These are phyloP conservation scores for Eleutherodactylus coqui DNA, from an alignment of 2,797 vertebrate genomes.

Conservation along the genomic window DNA sequence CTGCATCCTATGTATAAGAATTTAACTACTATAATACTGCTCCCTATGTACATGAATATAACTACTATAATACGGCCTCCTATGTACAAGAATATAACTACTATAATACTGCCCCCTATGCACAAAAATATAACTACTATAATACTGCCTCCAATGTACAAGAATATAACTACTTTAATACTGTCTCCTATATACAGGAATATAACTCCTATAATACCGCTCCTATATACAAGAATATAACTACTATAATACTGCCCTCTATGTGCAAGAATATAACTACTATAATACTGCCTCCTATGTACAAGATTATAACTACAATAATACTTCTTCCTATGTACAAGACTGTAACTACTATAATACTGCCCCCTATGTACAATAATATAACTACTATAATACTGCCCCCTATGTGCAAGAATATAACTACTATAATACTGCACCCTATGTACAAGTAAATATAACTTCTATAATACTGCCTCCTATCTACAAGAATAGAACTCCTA, in stretches of 20 bases:
- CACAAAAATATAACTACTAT: conserved; percentile 11
- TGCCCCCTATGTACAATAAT: neutral
- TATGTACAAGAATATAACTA: too few relatives aligned
- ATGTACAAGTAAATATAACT: too few relatives aligned
- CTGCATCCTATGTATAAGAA: neutral
- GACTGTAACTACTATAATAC: conserved; percentile 1
- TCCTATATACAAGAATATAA: conserved; percentile 12
- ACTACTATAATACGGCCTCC: too few relatives aligned
- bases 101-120: neutral
- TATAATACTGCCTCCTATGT: neutral
- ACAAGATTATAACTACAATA: conserved; percentile 17
- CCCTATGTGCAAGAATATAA: too few relatives aligned
- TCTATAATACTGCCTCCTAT: too few relatives aligned
- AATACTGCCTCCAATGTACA: neutral
- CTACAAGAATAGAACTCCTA: too few relatives aligned
- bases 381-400: conserved; percentile 10
- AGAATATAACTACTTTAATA: conserved; percentile 16
- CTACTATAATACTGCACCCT: too few relatives aligned
- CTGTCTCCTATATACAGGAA: too few relatives aligned
- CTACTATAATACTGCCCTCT: neutral
- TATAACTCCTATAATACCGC: too few relatives aligned
- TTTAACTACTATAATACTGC: conserved; percentile 18
- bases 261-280: conserved; percentile 16
- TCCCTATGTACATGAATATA: neutral
- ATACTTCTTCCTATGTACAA: neutral